A percentile compares a stretch with the other conserved stretches of the same genome.
These are phyloP conservation scores for Netelia inedita DNA, from an alignment of 2,888 invertebrate species.

Conservation along the genomic window DNA sequence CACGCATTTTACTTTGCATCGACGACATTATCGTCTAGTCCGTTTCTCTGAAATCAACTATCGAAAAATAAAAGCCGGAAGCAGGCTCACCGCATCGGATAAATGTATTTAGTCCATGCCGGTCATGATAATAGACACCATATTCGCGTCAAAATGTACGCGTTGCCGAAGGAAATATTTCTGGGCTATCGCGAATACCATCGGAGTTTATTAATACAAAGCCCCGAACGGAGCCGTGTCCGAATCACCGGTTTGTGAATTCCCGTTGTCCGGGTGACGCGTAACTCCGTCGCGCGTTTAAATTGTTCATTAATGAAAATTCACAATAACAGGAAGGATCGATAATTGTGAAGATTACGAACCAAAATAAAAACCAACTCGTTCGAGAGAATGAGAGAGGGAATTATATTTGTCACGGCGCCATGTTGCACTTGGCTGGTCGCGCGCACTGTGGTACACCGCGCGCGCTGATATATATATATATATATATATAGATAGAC, in stretches of 20 bases:
- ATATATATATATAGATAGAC: background rate
- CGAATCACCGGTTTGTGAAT: slow-evolving; percentile 5
- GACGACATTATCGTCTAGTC: slow-evolving; percentile 75
- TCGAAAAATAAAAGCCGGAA: background rate
- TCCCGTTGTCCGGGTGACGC: background rate
- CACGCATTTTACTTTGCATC: slow-evolving; percentile 79
- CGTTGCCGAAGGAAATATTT: background rate
- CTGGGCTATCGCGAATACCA: slow-evolving; percentile 11
- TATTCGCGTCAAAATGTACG: slow-evolving; percentile 54
- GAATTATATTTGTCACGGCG: slow-evolving; percentile 65
- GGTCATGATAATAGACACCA: slow-evolving; percentile 52
- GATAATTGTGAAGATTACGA: slow-evolving; percentile 19
- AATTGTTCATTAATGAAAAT: slow-evolving; percentile 20
- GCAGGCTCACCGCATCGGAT: slow-evolving; percentile 39
- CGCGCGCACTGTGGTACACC: slow-evolving; percentile 21
- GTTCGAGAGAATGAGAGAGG: slow-evolving; percentile 54
- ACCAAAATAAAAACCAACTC: slow-evolving; percentile 43
- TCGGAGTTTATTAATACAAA: slow-evolving; percentile 26
- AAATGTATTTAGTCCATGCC: slow-evolving; percentile 34
- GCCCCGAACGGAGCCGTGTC: slow-evolving; percentile 21
- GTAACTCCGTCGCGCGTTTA: background rate
- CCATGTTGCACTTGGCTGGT: slow-evolving; percentile 69
- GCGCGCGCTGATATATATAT: background rate
- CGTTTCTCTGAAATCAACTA: slow-evolving; percentile 6
- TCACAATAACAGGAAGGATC: slow-evolving; percentile 8